Evolutionary conservation across 2,113 vertebrate species (phyloP).

Genomic region (Eudorcas thomsonii): DNA sequence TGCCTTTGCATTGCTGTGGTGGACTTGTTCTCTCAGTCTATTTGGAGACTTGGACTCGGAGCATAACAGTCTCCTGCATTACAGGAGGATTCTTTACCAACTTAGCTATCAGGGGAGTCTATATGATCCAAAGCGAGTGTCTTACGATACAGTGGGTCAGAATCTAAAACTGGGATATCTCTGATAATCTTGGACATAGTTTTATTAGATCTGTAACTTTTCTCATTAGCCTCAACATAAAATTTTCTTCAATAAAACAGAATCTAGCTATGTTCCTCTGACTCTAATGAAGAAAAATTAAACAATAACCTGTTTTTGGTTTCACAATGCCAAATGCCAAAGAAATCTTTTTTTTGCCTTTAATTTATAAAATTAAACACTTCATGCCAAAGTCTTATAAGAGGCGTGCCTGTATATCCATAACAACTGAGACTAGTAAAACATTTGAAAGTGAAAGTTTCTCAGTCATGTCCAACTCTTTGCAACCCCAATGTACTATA

Average conservation of each 20-base stretch:
- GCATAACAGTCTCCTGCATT: neutral
- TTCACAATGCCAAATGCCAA: neutral
- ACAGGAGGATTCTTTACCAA: neutral
- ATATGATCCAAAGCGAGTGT: neutral
- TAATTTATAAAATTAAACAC: constrained; percentile 8
- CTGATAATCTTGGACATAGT: neutral
- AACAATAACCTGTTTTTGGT: neutral
- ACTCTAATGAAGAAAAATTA: constrained; percentile 25
- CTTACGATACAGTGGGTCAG: neutral
- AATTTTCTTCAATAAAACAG: neutral
- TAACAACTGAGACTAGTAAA: neutral
- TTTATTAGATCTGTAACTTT: neutral
- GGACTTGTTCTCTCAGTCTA: too few relatives aligned
- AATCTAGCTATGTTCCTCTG: neutral
- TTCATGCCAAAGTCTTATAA: neutral
- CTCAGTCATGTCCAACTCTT: neutral
- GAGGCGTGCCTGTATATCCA: neutral
- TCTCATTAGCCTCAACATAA: constrained; percentile 1
- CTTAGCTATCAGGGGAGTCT: neutral
- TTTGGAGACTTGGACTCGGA: too few relatives aligned
- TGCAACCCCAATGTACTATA: neutral
- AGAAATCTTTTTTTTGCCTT: neutral
- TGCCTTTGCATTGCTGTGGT: too few relatives aligned
- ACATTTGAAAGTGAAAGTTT: neutral
- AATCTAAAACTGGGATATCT: neutral